Evolutionary conservation across 2,797 vertebrate species (phyloP), one percentile per base, ranked within the genome.

Genomic region (Neopelma chrysocephalum): DNA sequence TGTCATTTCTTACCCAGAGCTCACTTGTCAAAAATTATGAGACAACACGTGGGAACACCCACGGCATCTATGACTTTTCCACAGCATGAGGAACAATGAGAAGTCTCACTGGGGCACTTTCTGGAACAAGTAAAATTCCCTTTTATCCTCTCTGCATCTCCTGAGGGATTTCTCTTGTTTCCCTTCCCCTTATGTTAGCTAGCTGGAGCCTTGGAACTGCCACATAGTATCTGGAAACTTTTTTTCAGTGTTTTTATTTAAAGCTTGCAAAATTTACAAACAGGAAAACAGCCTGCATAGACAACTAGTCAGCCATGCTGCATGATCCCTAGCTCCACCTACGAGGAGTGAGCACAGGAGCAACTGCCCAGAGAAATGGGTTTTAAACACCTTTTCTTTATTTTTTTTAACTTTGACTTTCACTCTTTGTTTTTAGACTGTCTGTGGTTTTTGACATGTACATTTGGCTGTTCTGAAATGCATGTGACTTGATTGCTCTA

Each of bases 1-100:
- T 81, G 57, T 50, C 11, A 9, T 48, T 93, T 69, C 61, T 77
- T 66, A 19, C 42, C 73, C 42, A 38, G 68, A 65, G 32, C n/a
- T 84, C 22, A 21, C 20, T 12, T 48, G 47, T 56, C 4, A 5
- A n/a, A 82, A 82, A 77, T 13, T 15, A 14, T 75, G 62, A 53
- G 66, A 25, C 17, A 42, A 15, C 23, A 18, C 0, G 2, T 72
- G 53, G 60, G 36, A 76, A 71, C 29, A 40, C 23, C 29, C 21
- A 18, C 0, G 2, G 40, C 47, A 81, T 43, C 47, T 48, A 3
- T 0, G 1, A 15, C 18, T 36, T 81, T 72, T 68, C 43, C 72
- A 53, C 1, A 3, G 23, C 53, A 57, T 34, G 4, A 10, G 81
- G 12, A 94, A 21, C 45, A 68, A 45, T 15, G 27, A 62, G 31